Conservation (phyloP, 2,113 vertebrate genomes). For the Mellivora capensis region DNA sequence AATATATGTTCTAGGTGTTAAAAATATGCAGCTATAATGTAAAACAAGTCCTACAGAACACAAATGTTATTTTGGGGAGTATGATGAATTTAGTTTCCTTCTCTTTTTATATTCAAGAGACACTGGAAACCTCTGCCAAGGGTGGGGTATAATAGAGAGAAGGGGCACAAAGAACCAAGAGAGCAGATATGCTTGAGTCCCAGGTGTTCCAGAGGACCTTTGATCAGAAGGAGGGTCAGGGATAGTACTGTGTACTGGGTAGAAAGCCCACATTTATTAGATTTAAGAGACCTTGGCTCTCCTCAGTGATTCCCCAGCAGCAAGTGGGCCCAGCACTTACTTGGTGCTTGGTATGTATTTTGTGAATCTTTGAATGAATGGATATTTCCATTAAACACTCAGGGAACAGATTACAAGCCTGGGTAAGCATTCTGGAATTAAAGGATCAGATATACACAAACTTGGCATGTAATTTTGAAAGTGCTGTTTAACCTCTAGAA, state of each 20-base stretch:
- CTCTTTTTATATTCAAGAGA: background rate
- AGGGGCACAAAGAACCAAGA: background rate
- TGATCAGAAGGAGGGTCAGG: background rate
- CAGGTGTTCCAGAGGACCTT: background rate
- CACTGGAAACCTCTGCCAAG: background rate
- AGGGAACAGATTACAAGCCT: background rate
- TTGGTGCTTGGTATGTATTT: background rate
- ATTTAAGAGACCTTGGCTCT: background rate
- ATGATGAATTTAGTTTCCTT: background rate
- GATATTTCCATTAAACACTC: background rate
- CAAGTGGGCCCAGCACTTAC: background rate
- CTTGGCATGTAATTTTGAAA: background rate
- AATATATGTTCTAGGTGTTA: constrained; percentile 1
- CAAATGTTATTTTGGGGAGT: background rate
- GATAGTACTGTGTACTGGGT: background rate
- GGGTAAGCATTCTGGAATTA: background rate
- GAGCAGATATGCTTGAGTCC: background rate
- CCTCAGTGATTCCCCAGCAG: background rate
- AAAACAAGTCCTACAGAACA: background rate
- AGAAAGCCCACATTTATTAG: background rate
- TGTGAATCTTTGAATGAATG: constrained; percentile 17
- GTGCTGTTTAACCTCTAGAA: background rate
- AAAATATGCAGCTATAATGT: background rate
- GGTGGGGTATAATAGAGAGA: background rate
- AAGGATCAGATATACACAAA: background rate